Conservation (phyloP, 2,888 invertebrate genomes). For the Nymphalis polychloros region DNA sequence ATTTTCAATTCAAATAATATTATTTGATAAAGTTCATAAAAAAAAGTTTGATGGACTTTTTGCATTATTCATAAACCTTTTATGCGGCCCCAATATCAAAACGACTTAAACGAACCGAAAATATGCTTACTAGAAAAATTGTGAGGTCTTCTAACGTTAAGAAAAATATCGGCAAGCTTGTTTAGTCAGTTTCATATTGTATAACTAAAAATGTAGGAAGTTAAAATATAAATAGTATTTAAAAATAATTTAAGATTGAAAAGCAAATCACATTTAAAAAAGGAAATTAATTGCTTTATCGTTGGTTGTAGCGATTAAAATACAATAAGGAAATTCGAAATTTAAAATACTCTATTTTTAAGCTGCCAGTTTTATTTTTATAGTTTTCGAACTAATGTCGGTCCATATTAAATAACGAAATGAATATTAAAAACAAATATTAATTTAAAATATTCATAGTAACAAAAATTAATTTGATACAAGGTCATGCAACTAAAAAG, state of each 20-base stretch:
- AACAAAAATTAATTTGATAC: constrained; percentile 1
- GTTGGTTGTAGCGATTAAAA: background rate
- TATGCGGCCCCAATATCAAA: constrained; percentile 55
- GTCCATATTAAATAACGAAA: background rate
- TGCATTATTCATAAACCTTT: constrained; percentile 65
- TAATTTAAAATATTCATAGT: background rate
- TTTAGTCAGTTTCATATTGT: background rate
- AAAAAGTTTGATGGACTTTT: constrained; percentile 41
- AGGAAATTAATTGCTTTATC: no score
- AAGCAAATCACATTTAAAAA: no score
- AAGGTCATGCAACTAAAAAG: constrained; percentile 1
- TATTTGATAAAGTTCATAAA: constrained; percentile 55
- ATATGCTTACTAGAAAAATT: constrained; percentile 47
- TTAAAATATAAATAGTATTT: no score
- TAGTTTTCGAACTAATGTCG: constrained; percentile 4
- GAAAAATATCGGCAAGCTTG: constrained; percentile 4
- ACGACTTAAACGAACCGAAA: constrained; percentile 64
- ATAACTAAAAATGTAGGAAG: background rate
- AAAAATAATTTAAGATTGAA: no score
- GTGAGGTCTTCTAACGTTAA: background rate
- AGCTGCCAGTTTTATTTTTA: background rate
- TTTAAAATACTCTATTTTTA: background rate
- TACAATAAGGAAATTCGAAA: background rate
- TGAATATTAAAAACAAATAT: background rate
- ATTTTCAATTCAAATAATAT: constrained; percentile 28